phyloP scores from a whole-genome alignment of 92 coral and sea anemone species.

The Galaxea fascicularis region DNA sequence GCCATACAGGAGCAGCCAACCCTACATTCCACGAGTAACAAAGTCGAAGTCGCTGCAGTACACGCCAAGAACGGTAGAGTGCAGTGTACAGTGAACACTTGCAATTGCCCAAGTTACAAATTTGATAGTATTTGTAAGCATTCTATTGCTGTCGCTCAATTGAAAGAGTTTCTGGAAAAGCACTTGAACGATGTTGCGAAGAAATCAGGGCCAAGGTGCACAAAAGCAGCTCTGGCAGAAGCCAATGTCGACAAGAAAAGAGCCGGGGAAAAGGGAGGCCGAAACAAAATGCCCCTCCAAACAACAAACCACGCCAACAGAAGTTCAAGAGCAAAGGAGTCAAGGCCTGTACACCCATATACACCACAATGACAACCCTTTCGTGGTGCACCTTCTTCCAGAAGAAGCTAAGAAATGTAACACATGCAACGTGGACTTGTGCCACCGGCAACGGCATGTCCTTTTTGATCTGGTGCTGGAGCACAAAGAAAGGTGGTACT shows the following conservation, averaged over 20 bases:
- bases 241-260: conserved; percentile 33
- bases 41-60: conserved; percentile 56
- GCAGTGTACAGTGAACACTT: conserved; percentile 40
- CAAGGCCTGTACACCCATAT: conserved; percentile 28
- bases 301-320: conserved; percentile 10
- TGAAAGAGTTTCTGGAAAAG: conserved; percentile 7
- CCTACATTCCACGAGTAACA: conserved; percentile 34
- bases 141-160: conserved; percentile 58
- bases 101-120: conserved; percentile 52
- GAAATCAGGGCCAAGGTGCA: conserved; percentile 11
- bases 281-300: conserved; percentile 49
- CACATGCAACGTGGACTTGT: conserved; percentile 52
- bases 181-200: conserved; percentile 18
- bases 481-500: conserved; percentile 61
- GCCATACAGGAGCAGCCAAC: conserved; percentile 57
- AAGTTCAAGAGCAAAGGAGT: not conserved
- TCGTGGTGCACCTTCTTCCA: conserved; percentile 40
- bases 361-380: conserved; percentile 50
- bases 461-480: conserved; percentile 48
- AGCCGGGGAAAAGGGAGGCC: conserved; percentile 56
- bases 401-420: conserved; percentile 43
- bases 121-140: conserved; percentile 57
- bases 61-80: conserved; percentile 41
- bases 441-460: conserved; percentile 23
- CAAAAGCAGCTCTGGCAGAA: conserved; percentile 49